phyloP scores from a whole-genome alignment of 2,888 invertebrate species.

The Agrochola circellaris region DNA sequence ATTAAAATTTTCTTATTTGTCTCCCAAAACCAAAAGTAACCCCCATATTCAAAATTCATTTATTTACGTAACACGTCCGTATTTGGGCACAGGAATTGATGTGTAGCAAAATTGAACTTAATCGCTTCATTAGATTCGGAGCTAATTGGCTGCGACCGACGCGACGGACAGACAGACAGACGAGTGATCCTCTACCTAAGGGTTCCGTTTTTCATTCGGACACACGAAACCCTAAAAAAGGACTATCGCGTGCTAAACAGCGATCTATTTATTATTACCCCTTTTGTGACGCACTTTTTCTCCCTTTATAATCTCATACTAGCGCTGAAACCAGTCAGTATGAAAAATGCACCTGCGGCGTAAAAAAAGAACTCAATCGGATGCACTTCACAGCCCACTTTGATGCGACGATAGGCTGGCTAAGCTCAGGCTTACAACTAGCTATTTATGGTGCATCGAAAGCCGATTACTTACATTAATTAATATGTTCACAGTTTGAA shows the following conservation, averaged over 20 bases:
- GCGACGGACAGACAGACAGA: background rate
- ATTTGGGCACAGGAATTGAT: too few relatives aligned
- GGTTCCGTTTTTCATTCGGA: background rate
- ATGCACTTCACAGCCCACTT: slow-evolving; percentile 42
- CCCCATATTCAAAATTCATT: too few relatives aligned
- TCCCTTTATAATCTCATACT: slow-evolving; percentile 15
- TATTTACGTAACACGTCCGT: too few relatives aligned
- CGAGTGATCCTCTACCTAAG: background rate
- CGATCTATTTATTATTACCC: background rate
- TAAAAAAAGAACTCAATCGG: slow-evolving; percentile 37
- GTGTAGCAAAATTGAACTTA: too few relatives aligned
- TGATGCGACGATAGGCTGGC: background rate
- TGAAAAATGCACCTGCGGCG: slow-evolving; percentile 36
- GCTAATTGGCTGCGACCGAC: background rate
- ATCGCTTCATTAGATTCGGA: too few relatives aligned
- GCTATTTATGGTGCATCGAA: background rate
- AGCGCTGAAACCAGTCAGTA: slow-evolving; percentile 26
- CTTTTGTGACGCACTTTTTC: background rate
- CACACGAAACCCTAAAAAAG: background rate
- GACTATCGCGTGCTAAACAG: background rate
- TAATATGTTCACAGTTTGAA: background rate
- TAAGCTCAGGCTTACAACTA: background rate
- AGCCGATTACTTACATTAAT: background rate
- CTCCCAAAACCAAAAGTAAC: too few relatives aligned
- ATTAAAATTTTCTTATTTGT: too few relatives aligned